phyloP scores from a whole-genome alignment of 2,888 invertebrate species.

The Notodonta ziczac region DNA sequence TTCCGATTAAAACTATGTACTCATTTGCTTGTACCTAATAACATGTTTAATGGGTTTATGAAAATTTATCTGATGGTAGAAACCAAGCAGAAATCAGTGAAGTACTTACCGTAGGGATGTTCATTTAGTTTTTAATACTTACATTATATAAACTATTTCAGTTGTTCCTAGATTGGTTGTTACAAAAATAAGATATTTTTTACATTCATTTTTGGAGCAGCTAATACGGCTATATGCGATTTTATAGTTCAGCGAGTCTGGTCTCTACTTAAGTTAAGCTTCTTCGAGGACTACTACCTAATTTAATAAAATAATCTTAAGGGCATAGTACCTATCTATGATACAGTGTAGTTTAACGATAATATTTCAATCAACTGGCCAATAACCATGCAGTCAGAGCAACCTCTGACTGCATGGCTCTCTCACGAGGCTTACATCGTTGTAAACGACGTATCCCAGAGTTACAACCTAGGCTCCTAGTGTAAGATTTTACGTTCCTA shows the following conservation, averaged over 20 bases:
- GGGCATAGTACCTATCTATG: too few species aligned
- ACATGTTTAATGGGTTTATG: neutral
- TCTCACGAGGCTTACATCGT: slow-evolving; percentile 17
- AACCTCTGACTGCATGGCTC: too few species aligned
- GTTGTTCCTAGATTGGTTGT: slow-evolving; percentile 12
- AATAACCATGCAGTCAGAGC: slow-evolving; percentile 12
- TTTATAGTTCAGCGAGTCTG: slow-evolving; percentile 27
- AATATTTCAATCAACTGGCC: neutral
- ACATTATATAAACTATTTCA: slow-evolving; percentile 19
- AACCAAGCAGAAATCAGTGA: neutral
- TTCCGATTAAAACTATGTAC: too few species aligned
- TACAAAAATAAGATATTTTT: slow-evolving; percentile 1
- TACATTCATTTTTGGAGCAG: slow-evolving; percentile 11
- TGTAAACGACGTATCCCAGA: slow-evolving; percentile 21
- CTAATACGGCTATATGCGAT: slow-evolving; percentile 16
- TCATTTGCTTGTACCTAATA: neutral
- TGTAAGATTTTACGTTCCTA: slow-evolving; percentile 73
- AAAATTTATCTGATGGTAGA: slow-evolving; percentile 2
- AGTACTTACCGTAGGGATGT: slow-evolving; percentile 15
- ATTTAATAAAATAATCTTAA: neutral
- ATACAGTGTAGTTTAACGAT: too few species aligned
- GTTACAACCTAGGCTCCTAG: slow-evolving; percentile 24
- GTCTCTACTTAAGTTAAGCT: slow-evolving; percentile 27
- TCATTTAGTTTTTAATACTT: slow-evolving; percentile 26
- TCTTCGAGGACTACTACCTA: slow-evolving; percentile 14